A percentile compares a stretch with the other conserved stretches of the same genome.
Evolutionary conservation across 2,113 vertebrate species (phyloP).

Genomic region (Cricetomys ansorgei): DNA sequence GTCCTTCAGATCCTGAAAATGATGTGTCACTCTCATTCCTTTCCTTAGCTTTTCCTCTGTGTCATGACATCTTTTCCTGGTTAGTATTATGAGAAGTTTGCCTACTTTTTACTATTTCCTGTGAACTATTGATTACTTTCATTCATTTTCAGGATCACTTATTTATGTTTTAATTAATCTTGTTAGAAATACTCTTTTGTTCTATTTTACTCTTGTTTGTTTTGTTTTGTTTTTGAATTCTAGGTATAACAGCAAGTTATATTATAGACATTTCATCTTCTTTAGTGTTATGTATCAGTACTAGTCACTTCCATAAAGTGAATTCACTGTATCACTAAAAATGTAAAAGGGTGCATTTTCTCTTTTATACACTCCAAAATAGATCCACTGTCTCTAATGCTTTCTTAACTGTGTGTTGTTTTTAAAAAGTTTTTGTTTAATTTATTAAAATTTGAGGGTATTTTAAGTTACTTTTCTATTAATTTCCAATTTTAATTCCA

Average conservation of each 20-base stretch:
- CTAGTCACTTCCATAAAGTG: not conserved
- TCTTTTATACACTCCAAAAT: not conserved
- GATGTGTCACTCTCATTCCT: accelerated
- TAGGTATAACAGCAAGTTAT: not conserved
- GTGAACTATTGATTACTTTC: not conserved
- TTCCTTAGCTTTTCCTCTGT: not conserved
- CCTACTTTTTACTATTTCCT: not conserved
- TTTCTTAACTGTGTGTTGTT: not conserved
- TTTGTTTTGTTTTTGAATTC: not conserved
- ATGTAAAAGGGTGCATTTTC: not conserved
- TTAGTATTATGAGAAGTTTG: not conserved
- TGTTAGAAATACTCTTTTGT: not conserved
- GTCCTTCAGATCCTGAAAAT: not conserved
- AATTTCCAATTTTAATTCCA: not conserved
- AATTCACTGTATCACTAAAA: not conserved
- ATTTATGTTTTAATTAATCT: not conserved
- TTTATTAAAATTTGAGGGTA: not conserved
- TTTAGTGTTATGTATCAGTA: not conserved
- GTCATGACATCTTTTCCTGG: not conserved
- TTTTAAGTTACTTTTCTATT: not conserved
- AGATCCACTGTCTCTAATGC: not conserved
- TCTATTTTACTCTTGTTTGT: too few species aligned
- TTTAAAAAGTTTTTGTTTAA: not conserved
- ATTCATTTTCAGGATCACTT: not conserved
- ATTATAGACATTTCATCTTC: not conserved